Percentiles rank a stretch among this genome's conserved stretches.
Conservation (phyloP, 2,888 invertebrate species). For the Digitonthophagus gazella region DNA sequence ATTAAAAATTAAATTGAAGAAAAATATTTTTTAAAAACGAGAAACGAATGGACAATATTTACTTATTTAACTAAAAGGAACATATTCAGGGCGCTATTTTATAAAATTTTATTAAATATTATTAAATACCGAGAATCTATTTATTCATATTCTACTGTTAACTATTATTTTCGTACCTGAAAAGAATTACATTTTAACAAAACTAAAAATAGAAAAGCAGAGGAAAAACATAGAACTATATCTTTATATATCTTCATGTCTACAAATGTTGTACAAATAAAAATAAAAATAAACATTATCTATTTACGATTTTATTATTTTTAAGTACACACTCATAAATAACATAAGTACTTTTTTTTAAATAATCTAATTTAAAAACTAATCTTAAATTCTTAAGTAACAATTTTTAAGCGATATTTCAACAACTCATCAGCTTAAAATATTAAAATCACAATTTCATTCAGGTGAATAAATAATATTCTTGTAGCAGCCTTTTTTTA, state of each 20-base stretch:
- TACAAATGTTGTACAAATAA: background rate
- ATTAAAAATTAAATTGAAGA: no score
- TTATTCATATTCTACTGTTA: no score
- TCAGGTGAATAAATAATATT: conserved; percentile 17
- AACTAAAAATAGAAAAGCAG: background rate
- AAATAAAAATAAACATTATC: background rate
- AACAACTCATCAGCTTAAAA: background rate
- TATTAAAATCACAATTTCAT: conserved; percentile 26
- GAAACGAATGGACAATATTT: no score
- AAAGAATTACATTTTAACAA: no score
- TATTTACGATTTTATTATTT: background rate
- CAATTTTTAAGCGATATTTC: background rate
- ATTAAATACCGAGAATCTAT: background rate
- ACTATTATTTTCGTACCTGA: background rate
- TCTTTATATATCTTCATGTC: background rate
- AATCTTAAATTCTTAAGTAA: background rate
- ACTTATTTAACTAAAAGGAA: no score
- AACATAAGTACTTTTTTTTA: no score
- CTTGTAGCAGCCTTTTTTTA: conserved; percentile 6
- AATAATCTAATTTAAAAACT: background rate
- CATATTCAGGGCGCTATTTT: no score
- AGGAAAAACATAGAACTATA: background rate
- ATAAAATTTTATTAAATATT: no score
- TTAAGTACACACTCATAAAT: background rate
- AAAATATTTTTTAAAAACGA: no score